Base-by-base conservation (phyloP, 1,140 invertebrate species). In the Drepana arcuata region DNA sequence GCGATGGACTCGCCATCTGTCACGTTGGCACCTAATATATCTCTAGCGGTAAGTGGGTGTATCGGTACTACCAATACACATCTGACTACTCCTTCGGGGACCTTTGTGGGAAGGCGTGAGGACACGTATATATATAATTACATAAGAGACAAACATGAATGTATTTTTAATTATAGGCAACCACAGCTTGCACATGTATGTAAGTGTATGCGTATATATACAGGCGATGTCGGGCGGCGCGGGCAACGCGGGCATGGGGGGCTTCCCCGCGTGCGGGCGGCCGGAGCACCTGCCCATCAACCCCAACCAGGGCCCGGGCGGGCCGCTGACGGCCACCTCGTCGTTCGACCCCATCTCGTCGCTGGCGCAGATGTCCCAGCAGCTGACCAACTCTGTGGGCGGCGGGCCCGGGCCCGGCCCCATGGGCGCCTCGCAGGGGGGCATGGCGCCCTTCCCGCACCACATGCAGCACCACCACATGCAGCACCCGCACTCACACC, bases 261-360 rank as follows among this genome's bases (percentile, higher is more conserved):
- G 71, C 9, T 73, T 81, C 63, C 63, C 75, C 2, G 62, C 71
- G 71, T 11, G 46, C 74, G 7, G 79, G 77, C 55, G 90, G 37
- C 86, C 90, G 7, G 92, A 95, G 64, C 93, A 94, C 79, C 88
- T 94, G 41, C 93, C 93, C 25, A 78, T 95, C 16, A 93, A 95
- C 85, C 92, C 93, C 2, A 92, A 93, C 75, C 74, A 79, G 46
- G 74, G 74, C 25, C 71, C 72, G 16, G 68, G 63, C 27, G 79
- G 77, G 9, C 75, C 75, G 30, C 66, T 78, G 67, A 48, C 71
- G 2, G 85, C 90, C 52, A 87, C 89, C 43, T 88, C 87, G 28
- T 87, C 87, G 48, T 96, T 96, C 74, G 95, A 97, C 85, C 95
- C 95, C 0, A 96, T 97, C 48, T 94, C 94, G 9, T 97, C 95